These are phyloP conservation scores for Hapalemur alaotrensis DNA, from an alignment of 2,797 vertebrate species.

Conservation along the genomic window DNA sequence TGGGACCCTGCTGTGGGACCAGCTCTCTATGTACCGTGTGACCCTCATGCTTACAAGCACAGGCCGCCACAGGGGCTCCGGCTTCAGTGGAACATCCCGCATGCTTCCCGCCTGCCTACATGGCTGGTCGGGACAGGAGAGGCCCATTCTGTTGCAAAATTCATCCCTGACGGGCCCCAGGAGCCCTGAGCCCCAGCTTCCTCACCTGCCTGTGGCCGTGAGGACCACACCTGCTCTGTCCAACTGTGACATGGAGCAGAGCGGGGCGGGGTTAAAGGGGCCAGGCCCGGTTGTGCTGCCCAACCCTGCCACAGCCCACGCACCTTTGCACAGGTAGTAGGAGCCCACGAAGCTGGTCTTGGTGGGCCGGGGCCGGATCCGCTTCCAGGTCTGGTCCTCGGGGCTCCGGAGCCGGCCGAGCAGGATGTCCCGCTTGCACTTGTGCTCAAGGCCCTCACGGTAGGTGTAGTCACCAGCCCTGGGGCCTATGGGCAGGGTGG, in stretches of 20 bases:
- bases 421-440: constrained; percentile 95
- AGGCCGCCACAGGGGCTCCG: background rate
- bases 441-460: constrained; percentile 96
- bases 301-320: background rate
- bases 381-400: constrained; percentile 95
- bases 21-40: background rate
- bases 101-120: rapidly evolving
- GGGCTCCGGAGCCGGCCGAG: constrained; percentile 93
- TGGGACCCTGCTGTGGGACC: background rate
- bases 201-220: background rate
- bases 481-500: constrained; percentile 85
- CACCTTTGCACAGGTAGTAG: constrained; percentile 98
- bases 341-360: constrained; percentile 97
- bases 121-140: background rate
- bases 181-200: background rate
- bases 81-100: rapidly evolving
- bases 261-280: background rate
- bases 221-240: background rate
- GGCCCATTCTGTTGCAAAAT: rapidly evolving
- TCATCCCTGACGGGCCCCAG: background rate
- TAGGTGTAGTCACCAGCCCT: constrained; percentile 96
- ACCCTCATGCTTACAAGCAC: rapidly evolving
- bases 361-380: constrained; percentile 95
- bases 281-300: no score
- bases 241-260: background rate